These are phyloP conservation scores for Halichoerus grypus DNA, from an alignment of 2,113 vertebrate species.

Conservation along the genomic window DNA sequence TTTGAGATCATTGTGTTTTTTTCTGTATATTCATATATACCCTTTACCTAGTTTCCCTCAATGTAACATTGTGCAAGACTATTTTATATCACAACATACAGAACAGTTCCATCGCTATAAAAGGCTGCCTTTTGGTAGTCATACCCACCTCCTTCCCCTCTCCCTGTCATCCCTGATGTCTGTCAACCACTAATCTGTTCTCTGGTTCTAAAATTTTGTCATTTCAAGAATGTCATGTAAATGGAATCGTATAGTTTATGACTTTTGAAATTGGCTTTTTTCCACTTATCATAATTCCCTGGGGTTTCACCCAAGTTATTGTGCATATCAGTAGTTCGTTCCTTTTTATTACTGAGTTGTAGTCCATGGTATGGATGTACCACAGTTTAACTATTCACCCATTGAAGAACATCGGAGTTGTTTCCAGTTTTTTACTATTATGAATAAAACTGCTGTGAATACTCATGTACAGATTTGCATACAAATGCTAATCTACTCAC, in stretches of 20 bases:
- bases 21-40: background rate
- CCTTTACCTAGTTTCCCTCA: background rate
- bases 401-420: background rate
- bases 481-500: background rate
- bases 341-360: background rate
- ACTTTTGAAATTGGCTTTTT: conserved; percentile 15
- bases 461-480: background rate
- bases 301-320: background rate
- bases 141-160: background rate
- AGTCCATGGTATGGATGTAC: background rate
- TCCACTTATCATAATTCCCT: background rate
- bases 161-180: background rate
- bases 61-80: background rate
- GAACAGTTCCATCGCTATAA: background rate
- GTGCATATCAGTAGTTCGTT: background rate
- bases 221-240: conserved; percentile 14
- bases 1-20: conserved; percentile 2
- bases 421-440: conserved; percentile 23
- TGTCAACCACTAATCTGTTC: background rate
- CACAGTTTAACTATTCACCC: background rate
- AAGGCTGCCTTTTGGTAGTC: background rate
- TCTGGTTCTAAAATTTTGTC: conserved; percentile 5
- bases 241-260: background rate
- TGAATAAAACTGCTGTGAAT: background rate
- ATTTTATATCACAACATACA: background rate